A percentile compares a stretch with the other conserved stretches of the same genome.
Evolutionary conservation across 2,113 vertebrate species (phyloP).

Genomic region (Cettia cetti): DNA sequence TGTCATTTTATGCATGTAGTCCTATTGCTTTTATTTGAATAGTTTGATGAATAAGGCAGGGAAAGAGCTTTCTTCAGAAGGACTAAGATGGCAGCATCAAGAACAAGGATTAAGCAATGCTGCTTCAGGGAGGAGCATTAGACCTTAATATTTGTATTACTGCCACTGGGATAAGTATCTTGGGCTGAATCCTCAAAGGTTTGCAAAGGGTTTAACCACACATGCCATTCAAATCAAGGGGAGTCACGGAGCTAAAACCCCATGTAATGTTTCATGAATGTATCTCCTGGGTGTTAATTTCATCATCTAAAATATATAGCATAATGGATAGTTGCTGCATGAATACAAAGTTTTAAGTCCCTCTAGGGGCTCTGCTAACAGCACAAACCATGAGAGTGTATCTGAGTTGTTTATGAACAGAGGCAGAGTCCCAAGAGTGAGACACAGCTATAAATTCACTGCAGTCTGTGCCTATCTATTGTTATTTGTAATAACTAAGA

Average conservation of each 20-base stretch:
- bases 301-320: slow-evolving; percentile 59
- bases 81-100: not conserved
- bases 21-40: not conserved
- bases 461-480: slow-evolving; percentile 49
- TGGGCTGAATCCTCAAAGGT: slow-evolving; percentile 31
- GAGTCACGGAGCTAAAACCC: slow-evolving; percentile 24
- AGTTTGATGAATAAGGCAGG: not conserved
- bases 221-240: not conserved
- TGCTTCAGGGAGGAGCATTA: slow-evolving; percentile 2
- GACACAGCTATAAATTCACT: slow-evolving; percentile 45
- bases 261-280: slow-evolving; percentile 40
- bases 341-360: slow-evolving; percentile 50
- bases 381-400: slow-evolving; percentile 43
- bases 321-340: slow-evolving; percentile 51
- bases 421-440: slow-evolving; percentile 52
- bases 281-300: slow-evolving; percentile 59
- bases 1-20: not conserved
- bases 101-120: not conserved
- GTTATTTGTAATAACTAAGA: slow-evolving; percentile 57
- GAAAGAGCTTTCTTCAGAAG: not conserved
- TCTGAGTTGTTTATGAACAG: slow-evolving; percentile 66
- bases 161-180: not conserved
- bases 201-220: slow-evolving; percentile 25
- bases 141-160: not conserved
- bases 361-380: slow-evolving; percentile 46